Base-by-base conservation (phyloP, 1,140 invertebrate genomes). In the Scaptodrosophila lebanonensis region DNA sequence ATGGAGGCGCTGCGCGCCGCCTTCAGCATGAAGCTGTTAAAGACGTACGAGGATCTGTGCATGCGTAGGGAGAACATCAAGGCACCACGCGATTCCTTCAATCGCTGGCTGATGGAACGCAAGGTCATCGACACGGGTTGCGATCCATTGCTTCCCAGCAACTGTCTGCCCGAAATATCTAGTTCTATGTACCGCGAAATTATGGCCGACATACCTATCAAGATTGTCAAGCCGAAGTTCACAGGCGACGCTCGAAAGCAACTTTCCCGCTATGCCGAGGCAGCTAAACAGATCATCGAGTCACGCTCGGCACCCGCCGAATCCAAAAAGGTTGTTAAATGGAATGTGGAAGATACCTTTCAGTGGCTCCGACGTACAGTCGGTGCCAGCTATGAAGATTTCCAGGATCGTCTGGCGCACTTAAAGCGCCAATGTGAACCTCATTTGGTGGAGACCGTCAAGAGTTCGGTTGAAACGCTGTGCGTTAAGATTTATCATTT, bases 191-290 rank as follows among this genome's bases (percentile, higher is more conserved):
- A 97, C 87, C 92, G 95, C 48, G 97, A 98, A 89, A 98, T 99
- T 18, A 98, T 99, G 96, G 97, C 98, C 87, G 97, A 99, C 87
- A 97, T 99, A 72, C 97, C 97, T 0, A 96, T 99, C 20, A 98
- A 98, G 88, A 90, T 99, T 33, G 91, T 96, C 3, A 93, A 95
- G 86, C 96, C 97, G 6, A 98, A 98, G 87, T 98, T 96, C 84
- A 97, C 95, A 4, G 95, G 94, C 3, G 97, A 99, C 88, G 97
- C 97, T 0, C 89, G 97, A n/a, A 98, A 98, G 87, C 97, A 98
- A 84, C 88, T 99, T 0, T 96, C 95, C 4, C 91, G 95, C 30
- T 99, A 98, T 87, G 97, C 97, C 0, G 97, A 99, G 87, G 96
- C 97, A 4, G 97, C 97, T 0, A 98, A 98, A 84, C 96, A 96